A percentile compares a stretch with the other conserved stretches of the same genome.
Evolutionary conservation across 2,797 vertebrate species (phyloP).

Genomic region (Trachops cirrhosus): DNA sequence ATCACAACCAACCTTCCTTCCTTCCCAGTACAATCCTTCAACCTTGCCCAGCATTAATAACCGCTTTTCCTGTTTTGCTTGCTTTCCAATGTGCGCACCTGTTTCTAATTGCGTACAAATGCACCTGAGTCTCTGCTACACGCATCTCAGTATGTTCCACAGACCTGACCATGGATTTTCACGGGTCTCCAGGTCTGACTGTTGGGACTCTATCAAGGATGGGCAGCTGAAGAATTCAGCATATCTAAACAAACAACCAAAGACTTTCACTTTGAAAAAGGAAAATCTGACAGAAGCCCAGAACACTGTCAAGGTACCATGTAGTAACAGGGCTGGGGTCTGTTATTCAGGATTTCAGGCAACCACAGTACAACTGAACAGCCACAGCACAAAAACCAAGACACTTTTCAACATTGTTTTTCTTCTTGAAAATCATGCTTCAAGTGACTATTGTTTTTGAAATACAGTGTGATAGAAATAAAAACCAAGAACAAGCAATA

Average conservation of each 20-base stretch:
- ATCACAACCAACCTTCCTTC: background rate
- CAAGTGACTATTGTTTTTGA: background rate
- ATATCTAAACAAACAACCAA: background rate
- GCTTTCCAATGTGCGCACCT: background rate
- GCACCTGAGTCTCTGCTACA: background rate
- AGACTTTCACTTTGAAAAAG: conserved; percentile 5
- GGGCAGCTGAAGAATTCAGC: background rate
- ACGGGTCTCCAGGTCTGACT: background rate
- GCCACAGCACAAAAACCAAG: background rate
- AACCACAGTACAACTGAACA: background rate
- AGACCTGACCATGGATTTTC: background rate
- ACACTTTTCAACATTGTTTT: background rate
- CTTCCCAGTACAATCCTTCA: background rate
- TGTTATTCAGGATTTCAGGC: background rate
- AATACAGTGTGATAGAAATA: background rate
- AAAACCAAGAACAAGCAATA: background rate
- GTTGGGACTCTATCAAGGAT: background rate
- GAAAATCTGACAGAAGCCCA: background rate
- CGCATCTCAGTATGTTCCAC: background rate
- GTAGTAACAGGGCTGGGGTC: background rate
- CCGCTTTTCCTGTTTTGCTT: background rate
- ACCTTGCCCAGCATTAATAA: background rate
- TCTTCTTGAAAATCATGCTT: background rate
- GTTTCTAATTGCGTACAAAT: background rate
- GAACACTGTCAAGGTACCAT: background rate